Conservation (phyloP, 2,113 vertebrate species). For the Murina feae region DNA sequence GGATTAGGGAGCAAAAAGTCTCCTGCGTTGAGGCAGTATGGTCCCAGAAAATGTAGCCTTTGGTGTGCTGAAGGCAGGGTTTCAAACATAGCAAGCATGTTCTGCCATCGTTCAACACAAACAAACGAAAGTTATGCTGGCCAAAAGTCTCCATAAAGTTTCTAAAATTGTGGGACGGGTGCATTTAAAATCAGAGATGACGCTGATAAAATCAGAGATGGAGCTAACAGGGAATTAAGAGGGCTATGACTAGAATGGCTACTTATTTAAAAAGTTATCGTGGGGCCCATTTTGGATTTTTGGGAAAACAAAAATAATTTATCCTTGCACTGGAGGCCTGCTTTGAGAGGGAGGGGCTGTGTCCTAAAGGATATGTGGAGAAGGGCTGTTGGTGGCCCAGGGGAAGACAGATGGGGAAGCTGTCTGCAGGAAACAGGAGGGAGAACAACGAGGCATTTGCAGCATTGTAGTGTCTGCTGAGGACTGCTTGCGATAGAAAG, state of each 20-base stretch:
- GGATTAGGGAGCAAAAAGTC: not conserved
- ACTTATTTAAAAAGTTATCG: not conserved
- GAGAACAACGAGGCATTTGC: accelerated
- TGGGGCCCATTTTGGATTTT: not conserved
- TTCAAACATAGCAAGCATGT: not conserved
- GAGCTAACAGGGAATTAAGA: not conserved
- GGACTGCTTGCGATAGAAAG: not conserved
- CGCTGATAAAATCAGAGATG: not conserved
- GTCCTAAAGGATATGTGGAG: not conserved
- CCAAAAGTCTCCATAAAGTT: not conserved
- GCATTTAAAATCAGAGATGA: not conserved
- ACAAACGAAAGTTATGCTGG: not conserved
- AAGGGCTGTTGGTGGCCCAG: not conserved
- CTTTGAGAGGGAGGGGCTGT: not conserved
- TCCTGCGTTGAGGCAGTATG: not conserved
- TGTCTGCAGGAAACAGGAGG: not conserved
- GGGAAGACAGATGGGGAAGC: not conserved
- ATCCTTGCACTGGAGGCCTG: not conserved
- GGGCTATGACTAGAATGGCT: not conserved
- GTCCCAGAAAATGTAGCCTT: not conserved
- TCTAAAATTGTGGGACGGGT: not conserved
- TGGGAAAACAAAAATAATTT: not conserved
- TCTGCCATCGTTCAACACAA: not conserved
- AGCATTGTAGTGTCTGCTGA: not conserved
- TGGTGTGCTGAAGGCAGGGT: not conserved